These are phyloP conservation scores for Cydia splendana DNA, from an alignment of 1,140 invertebrate genomes.

Conservation along the genomic window DNA sequence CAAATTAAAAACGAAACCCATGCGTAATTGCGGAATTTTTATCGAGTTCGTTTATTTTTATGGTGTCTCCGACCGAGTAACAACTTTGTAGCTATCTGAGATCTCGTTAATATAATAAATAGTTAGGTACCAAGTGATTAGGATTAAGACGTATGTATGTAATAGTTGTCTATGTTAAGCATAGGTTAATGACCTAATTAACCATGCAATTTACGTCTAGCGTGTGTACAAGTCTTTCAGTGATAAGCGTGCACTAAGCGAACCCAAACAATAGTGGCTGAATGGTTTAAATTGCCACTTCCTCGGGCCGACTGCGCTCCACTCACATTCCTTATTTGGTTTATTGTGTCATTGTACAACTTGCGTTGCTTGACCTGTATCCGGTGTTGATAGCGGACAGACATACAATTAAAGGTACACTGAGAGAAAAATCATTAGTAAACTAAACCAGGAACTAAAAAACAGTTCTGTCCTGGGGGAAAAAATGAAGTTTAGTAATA, in stretches of 20 bases:
- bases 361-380: neutral
- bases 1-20: slow-evolving; percentile 16
- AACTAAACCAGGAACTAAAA: no score
- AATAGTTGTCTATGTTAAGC: no score
- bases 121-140: neutral
- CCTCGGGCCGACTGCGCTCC: slow-evolving; percentile 40
- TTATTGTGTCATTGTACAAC: slow-evolving; percentile 25
- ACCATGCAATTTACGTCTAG: neutral
- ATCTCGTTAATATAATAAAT: no score
- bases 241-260: slow-evolving; percentile 20
- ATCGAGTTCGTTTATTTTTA: neutral
- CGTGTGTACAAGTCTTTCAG: neutral
- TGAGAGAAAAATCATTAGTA: no score
- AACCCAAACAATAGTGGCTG: slow-evolving; percentile 35
- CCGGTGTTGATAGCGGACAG: neutral
- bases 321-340: slow-evolving; percentile 37
- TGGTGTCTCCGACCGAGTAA: neutral
- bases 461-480: no score
- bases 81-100: neutral
- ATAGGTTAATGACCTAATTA: no score
- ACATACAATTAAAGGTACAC: no score
- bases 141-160: no score
- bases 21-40: slow-evolving; percentile 15
- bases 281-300: slow-evolving; percentile 39
- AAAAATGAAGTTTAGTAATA: no score